Base-by-base conservation (phyloP, 2,888 invertebrate genomes). In the Catonia carolina region DNA sequence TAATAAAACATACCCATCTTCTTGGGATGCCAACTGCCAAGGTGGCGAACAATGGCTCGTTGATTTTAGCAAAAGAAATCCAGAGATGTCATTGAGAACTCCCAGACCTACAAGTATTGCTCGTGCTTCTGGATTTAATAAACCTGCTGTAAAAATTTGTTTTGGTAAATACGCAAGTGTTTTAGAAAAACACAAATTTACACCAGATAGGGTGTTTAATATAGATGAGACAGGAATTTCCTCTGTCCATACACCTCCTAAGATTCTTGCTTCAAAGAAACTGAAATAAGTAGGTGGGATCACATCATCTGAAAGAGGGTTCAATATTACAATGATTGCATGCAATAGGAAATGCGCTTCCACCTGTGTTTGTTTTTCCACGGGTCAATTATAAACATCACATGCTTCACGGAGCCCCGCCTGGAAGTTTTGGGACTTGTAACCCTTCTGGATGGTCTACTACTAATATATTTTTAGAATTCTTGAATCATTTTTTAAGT, bases 391-490 rank as follows among this genome's bases (percentile, higher is more conserved):
- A 15, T 37, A 10, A 37, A 37, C n/a, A 14, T 37, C 37, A 37
- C 17, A 37, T 37, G 4, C n/a, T 37, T 17, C 37, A 37, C 17
- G 37, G 37, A 37, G 37, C 37, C 17, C 37, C 37, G 17, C 41
- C 41, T 18, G 41, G 41, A 41, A 62, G 53, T 22, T 54, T 63
- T 27, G 61, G 62, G 12, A 47, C 60, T 15, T 62, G 63, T 18
- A 58, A 45, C 37, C 53, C 55, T n/a, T 55, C 60, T 22, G 63
- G 62, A 20, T 63, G 61, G 63, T 59, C 61, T 60, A 61, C 53
- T n/a, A 50, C 47, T 31, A 49, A 60, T 20, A 37, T 56, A 7
- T 62, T 64, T 49, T 7, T 58, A 7, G 51, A 58, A 18, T 54
- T 55, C 12, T 55, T 64, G 50, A 31, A 60, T 31, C 61, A 64